Evolutionary conservation across 2,888 invertebrate genomes (phyloP), one percentile per base, ranked within the genome.

Genomic region (Lapara coniferarum): DNA sequence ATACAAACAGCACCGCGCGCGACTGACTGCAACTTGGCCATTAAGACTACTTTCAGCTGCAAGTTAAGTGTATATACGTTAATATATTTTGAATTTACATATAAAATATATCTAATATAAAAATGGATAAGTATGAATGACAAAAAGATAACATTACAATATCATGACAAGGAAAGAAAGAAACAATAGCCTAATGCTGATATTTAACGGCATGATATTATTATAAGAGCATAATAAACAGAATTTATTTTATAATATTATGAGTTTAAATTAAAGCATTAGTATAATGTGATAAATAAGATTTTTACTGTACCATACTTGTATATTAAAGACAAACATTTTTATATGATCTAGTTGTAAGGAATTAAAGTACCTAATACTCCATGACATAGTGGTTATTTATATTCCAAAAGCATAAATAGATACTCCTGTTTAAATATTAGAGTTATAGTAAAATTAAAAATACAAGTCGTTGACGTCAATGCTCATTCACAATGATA

Each of bases 401-500:
- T 19, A 13, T 49, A 10, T 19, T 16, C 16, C n/a, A 3, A 55
- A 8, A 16, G 44, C 13, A 19, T 46, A n/a, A 25, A 44, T 55
- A 67, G 16, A 14, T 19, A 6, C n/a, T n/a, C 37, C 37, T 37
- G 0, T 37, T 37, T 37, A 37, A 25, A 7, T 37, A 37, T 37
- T 37, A 37, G 3, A 8, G 19, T 44, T 10, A 16, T 8, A 55
- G 16, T 67, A 19, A 19, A 19, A 4, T 55, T 46, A 70, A 68
- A 66, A 78, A 72, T 73, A 75, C 76, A 81, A 75, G 77, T 74
- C 73, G 71, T 79, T 88, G 88, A 91, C 92, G 91, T 91, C 89
- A 89, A 84, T 79, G 70, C 83, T 84, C 93, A 93, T 92, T 92
- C 92, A 92, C 88, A 85, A 90, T 85, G 78, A 79, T 82, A 83